Conservation (phyloP, 1,140 invertebrate species). For the Pseudomyrmex flavicornis region DNA sequence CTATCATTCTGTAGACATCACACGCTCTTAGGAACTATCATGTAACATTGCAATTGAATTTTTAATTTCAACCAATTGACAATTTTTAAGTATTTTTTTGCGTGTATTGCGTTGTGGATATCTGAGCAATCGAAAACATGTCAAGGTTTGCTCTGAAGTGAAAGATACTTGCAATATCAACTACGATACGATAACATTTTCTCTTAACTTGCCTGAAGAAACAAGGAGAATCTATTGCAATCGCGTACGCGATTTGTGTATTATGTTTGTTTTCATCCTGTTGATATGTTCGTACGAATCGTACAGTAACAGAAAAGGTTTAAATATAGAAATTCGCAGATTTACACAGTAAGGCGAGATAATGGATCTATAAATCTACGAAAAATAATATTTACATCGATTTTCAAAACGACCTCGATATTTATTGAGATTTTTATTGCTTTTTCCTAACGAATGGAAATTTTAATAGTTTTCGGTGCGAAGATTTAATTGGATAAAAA, state of each 20-base stretch:
- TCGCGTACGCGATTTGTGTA: neutral
- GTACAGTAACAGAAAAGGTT: neutral
- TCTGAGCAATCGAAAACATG: too few species aligned
- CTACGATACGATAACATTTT: too few species aligned
- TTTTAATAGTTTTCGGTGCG: too few species aligned
- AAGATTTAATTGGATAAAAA: too few species aligned
- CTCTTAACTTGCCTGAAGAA: neutral
- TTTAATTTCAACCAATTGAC: too few species aligned
- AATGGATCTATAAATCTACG: conserved; percentile 32
- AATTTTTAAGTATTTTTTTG: too few species aligned
- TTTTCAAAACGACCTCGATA: conserved; percentile 51
- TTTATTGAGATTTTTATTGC: conserved; percentile 78
- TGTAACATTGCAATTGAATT: too few species aligned
- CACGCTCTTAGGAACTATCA: too few species aligned
- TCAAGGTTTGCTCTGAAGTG: too few species aligned
- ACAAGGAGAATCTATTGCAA: conserved; percentile 6
- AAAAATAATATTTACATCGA: conserved; percentile 8
- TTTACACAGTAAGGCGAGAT: neutral
- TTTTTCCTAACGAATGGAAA: conserved; percentile 56
- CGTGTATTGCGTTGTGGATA: too few species aligned
- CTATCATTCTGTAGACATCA: too few species aligned
- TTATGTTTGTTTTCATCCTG: conserved; percentile 27
- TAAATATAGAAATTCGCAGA: neutral
- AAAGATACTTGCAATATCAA: too few species aligned
- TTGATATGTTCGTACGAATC: neutral